Percentiles rank a stretch among this genome's conserved stretches.
phyloP scores from a whole-genome alignment of 2,113 vertebrate genomes.

The Paradisaea rubra region DNA sequence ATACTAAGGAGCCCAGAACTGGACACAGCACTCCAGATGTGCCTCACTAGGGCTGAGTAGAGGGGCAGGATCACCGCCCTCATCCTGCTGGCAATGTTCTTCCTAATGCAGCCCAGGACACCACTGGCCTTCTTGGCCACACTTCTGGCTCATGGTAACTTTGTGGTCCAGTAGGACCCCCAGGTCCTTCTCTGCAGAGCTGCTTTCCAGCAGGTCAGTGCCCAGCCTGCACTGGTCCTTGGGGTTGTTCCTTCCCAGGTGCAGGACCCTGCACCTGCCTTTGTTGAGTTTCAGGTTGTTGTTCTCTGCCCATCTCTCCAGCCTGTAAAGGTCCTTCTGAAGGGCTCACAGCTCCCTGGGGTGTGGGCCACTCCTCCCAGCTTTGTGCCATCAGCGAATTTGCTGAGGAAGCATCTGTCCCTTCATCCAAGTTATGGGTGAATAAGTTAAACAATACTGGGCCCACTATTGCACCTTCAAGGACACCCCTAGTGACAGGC shows the following conservation, averaged over 20 bases:
- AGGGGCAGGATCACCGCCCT: not conserved
- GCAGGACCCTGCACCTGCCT: not conserved
- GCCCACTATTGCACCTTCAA: too few species aligned
- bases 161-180: not conserved
- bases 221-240: not conserved
- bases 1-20: not conserved
- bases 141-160: not conserved
- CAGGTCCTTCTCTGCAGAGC: not conserved
- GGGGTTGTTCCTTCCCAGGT: not conserved
- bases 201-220: not conserved
- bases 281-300: not conserved
- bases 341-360: not conserved
- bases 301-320: not conserved
- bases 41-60: not conserved
- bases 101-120: not conserved
- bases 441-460: not conserved
- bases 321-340: not conserved
- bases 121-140: not conserved
- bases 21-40: not conserved
- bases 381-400: not conserved
- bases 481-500: not conserved
- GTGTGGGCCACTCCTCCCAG: not conserved
- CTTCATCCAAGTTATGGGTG: not conserved
- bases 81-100: not conserved
- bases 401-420: not conserved